Evolutionary conservation across 2,113 vertebrate genomes (phyloP).

Genomic region (Ciconia stormi): DNA sequence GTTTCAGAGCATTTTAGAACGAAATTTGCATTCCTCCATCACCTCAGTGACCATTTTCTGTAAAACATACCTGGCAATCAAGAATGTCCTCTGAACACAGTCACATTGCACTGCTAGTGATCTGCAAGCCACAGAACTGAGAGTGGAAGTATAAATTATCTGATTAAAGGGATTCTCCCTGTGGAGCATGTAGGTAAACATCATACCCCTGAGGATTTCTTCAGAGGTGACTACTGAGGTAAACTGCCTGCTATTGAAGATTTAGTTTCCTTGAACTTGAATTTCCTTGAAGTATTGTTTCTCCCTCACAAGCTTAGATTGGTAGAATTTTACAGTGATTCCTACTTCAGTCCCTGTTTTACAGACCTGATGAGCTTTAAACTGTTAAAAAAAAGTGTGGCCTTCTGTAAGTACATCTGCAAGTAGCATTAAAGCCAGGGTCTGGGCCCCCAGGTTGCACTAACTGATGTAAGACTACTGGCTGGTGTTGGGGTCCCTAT

Average conservation of each 20-base stretch:
- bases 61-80: not conserved
- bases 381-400: not conserved
- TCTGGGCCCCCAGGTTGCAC: not conserved
- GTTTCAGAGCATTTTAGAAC: not conserved
- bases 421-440: not conserved
- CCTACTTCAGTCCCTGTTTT: not conserved
- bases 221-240: not conserved
- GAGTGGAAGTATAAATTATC: not conserved
- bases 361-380: not conserved
- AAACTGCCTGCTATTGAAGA: not conserved
- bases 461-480: not conserved
- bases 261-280: not conserved
- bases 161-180: constrained; percentile 10
- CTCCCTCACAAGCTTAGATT: not conserved
- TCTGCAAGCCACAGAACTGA: not conserved
- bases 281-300: not conserved
- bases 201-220: not conserved
- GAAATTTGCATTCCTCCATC: not conserved
- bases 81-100: not conserved
- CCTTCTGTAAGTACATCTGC: not conserved
- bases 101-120: not conserved
- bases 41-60: not conserved
- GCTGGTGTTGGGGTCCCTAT: not conserved
- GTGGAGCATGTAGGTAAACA: not conserved
- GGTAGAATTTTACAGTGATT: not conserved